Conservation (phyloP, 2,797 vertebrate species). For the Gallirallus australis region DNA sequence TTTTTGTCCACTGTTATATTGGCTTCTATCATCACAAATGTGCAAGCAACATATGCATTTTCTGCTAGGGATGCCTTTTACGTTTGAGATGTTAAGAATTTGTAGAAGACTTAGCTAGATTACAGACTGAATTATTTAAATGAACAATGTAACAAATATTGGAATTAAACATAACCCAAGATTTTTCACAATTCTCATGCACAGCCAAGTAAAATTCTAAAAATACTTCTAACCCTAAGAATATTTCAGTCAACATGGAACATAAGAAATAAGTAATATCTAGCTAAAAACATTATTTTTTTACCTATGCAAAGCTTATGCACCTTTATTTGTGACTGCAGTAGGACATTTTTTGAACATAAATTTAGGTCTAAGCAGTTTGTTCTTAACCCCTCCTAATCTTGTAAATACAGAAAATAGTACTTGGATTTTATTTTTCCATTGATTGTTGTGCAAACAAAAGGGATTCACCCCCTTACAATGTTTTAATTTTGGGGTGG, state of each 20-base stretch:
- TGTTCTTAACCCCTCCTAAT: neutral
- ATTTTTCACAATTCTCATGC: neutral
- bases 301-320: neutral
- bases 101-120: neutral
- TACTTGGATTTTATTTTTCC: neutral
- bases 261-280: neutral
- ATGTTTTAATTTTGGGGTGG: conserved; percentile 18
- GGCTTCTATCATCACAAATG: neutral
- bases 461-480: neutral
- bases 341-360: neutral
- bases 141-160: neutral
- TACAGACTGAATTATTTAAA: neutral
- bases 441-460: neutral
- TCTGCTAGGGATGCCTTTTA: neutral
- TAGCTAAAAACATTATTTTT: neutral
- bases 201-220: neutral
- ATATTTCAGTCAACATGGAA: neutral
- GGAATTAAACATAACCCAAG: neutral
- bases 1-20: neutral
- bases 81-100: neutral
- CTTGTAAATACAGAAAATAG: neutral
- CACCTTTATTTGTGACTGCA: neutral
- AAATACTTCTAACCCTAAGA: neutral
- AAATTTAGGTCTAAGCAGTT: neutral
- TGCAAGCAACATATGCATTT: neutral